A percentile compares a stretch with the other conserved stretches of the same genome.
phyloP scores from a whole-genome alignment of 2,888 invertebrate genomes.

The Ennomos quercinarius region DNA sequence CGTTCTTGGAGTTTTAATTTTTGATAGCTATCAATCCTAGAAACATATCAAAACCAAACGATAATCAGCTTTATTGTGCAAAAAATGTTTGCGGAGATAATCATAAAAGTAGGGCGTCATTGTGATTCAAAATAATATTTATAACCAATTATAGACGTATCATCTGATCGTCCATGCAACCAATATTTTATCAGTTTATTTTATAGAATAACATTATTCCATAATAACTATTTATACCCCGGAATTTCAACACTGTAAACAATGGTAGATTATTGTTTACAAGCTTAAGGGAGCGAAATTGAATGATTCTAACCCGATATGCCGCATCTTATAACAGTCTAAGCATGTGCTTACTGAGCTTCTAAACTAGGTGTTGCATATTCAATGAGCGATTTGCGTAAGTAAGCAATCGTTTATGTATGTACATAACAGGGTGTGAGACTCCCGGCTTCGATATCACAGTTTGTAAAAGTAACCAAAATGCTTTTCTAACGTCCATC shows the following conservation, averaged over 20 bases:
- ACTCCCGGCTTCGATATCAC: conserved; percentile 45
- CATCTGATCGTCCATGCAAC: too few relatives aligned
- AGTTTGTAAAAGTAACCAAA: conserved; percentile 45
- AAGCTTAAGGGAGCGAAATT: conserved; percentile 31
- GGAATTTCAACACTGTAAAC: not conserved
- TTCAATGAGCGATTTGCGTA: conserved; percentile 84
- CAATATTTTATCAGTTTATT: too few relatives aligned
- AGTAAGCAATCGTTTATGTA: conserved; percentile 79
- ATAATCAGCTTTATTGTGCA: too few relatives aligned
- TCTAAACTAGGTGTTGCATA: conserved; percentile 82
- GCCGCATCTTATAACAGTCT: conserved; percentile 80
- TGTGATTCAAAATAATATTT: too few relatives aligned
- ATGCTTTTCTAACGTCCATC: conserved; percentile 28
- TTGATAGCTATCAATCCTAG: too few relatives aligned
- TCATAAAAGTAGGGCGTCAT: too few relatives aligned
- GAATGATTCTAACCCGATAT: conserved; percentile 59
- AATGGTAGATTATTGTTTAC: conserved; percentile 2
- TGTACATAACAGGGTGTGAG: conserved; percentile 68
- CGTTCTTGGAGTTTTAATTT: too few relatives aligned
- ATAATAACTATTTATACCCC: too few relatives aligned
- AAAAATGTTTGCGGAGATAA: too few relatives aligned
- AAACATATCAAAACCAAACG: too few relatives aligned
- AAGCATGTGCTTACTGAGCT: conserved; percentile 81
- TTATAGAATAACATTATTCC: too few relatives aligned
- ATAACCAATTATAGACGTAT: too few relatives aligned